Conservation (phyloP, 2,797 vertebrate species). For the Siniperca scherzeri region DNA sequence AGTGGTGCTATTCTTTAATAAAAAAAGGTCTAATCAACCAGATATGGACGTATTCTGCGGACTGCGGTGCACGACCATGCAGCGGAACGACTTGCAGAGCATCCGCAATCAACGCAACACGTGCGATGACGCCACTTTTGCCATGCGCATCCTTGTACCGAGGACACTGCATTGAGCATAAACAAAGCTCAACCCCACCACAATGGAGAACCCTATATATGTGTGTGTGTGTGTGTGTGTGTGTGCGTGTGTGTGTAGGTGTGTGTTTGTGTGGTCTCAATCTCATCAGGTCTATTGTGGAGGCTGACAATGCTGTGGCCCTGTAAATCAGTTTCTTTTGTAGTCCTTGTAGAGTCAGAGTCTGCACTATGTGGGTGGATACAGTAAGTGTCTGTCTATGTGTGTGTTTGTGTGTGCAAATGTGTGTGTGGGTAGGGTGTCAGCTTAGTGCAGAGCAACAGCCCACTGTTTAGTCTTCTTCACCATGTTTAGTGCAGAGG, state of each 20-base stretch:
- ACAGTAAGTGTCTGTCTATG: slow-evolving; percentile 57
- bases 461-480: slow-evolving; percentile 37
- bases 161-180: neutral
- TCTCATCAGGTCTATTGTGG: slow-evolving; percentile 70
- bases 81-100: too few species aligned
- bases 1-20: neutral
- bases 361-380: slow-evolving; percentile 65
- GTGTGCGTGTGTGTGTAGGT: slow-evolving; percentile 18
- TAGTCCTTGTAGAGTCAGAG: slow-evolving; percentile 62
- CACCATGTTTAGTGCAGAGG: slow-evolving; percentile 25
- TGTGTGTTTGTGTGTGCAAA: slow-evolving; percentile 35
- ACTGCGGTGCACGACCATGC: neutral
- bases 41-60: neutral
- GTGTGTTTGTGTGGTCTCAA: slow-evolving; percentile 37
- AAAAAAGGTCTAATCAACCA: neutral
- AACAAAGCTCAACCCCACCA: neutral
- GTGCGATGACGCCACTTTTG: neutral
- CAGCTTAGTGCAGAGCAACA: slow-evolving; percentile 38
- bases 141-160: too few species aligned
- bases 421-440: slow-evolving; percentile 53
- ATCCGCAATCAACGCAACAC: too few species aligned
- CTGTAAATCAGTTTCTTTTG: slow-evolving; percentile 71
- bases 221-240: neutral
- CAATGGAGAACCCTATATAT: neutral
- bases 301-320: slow-evolving; percentile 63